Evolutionary conservation across 2,797 vertebrate species (phyloP).

Genomic region (Huso huso): DNA sequence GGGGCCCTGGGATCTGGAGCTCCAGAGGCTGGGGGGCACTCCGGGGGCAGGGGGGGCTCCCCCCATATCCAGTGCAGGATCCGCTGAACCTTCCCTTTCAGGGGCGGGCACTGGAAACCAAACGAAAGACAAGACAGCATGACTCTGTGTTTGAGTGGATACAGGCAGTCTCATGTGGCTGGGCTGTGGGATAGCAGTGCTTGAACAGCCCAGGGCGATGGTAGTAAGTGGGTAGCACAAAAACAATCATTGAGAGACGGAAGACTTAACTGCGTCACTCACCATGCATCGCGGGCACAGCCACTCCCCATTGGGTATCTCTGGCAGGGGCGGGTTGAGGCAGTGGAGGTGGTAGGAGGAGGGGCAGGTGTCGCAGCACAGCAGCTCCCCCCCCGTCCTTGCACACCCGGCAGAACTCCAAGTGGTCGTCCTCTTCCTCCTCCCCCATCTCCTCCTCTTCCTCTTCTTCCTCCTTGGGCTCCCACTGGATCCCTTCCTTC

Average conservation of each 20-base stretch:
- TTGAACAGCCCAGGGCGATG: constrained; percentile 10
- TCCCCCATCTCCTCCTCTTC: constrained; percentile 80
- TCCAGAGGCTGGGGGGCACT: constrained; percentile 35
- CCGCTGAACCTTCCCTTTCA: constrained; percentile 93
- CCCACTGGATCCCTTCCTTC: constrained; percentile 98
- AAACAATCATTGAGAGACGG: not conserved
- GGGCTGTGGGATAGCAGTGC: not conserved
- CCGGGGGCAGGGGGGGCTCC: constrained; percentile 67
- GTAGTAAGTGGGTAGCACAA: not conserved
- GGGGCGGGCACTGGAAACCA: constrained; percentile 74
- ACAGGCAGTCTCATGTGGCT: not conserved
- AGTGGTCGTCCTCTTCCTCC: constrained; percentile 96
- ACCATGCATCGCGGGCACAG: constrained; percentile 96
- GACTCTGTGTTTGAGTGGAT: not conserved
- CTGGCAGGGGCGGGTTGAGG: constrained; percentile 91
- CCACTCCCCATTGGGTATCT: constrained; percentile 98
- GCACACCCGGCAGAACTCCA: constrained; percentile 97
- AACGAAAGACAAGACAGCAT: not conserved
- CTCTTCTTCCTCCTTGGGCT: constrained; percentile 91
- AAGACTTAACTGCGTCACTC: constrained; percentile 41
- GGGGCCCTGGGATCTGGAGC: constrained; percentile 49
- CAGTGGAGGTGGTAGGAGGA: constrained; percentile 98
- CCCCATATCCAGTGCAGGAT: constrained; percentile 95
- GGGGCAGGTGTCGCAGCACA: constrained; percentile 93
- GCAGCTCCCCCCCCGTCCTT: constrained; percentile 95